A percentile compares a stretch with the other conserved stretches of the same genome.
phyloP scores from a whole-genome alignment of 2,797 vertebrate species.

The Lepilemur septentrionalis region DNA sequence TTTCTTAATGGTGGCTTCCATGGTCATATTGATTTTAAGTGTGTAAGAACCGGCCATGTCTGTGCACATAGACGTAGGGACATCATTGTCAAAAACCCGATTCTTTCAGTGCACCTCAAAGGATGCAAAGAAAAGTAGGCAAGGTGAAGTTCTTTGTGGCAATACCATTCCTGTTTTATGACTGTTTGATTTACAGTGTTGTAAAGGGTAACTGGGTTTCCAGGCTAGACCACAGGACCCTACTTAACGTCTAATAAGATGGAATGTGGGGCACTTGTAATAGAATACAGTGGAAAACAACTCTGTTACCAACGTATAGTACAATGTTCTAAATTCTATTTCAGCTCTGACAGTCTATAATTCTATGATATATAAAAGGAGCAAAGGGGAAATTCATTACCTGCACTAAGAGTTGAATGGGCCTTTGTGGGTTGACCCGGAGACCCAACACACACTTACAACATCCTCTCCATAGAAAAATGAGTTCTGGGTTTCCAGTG shows the following conservation, averaged over 20 bases:
- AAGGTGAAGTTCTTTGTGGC: neutral
- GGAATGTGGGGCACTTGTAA: neutral
- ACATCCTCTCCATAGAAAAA: conserved; percentile 38
- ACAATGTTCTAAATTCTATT: conserved; percentile 14
- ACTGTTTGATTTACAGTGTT: conserved; percentile 13
- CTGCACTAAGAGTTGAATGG: conserved; percentile 30
- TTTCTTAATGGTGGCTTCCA: neutral
- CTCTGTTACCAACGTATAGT: neutral
- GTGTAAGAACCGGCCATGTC: neutral
- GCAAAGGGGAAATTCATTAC: conserved; percentile 66
- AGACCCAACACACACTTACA: conserved; percentile 51
- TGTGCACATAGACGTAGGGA: neutral
- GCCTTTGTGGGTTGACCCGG: conserved; percentile 64
- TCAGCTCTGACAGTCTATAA: conserved; percentile 14
- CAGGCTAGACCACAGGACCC: neutral
- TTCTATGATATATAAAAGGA: conserved; percentile 22
- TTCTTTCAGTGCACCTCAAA: neutral
- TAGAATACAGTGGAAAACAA: conserved; percentile 17
- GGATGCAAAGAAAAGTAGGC: neutral
- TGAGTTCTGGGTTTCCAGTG: conserved; percentile 54
- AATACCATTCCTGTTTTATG: neutral
- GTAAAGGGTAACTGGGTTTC: conserved; percentile 30
- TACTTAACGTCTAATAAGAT: neutral
- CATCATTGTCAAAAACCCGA: neutral
- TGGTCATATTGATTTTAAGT: neutral